These are phyloP conservation scores for Eriocheir sinensis DNA, from an alignment of 1,140 invertebrate genomes.

Conservation along the genomic window DNA sequence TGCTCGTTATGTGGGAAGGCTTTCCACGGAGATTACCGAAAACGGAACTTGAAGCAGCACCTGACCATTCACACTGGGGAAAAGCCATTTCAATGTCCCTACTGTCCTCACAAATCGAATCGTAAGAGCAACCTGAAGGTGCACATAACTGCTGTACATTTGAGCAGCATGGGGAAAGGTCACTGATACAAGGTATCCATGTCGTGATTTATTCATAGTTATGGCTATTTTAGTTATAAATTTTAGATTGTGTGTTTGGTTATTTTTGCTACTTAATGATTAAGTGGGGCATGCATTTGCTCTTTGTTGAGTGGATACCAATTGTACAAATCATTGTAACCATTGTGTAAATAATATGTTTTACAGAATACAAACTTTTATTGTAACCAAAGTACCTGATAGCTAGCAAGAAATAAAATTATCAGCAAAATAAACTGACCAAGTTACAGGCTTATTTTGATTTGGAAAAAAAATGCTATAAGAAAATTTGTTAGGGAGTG, in stretches of 20 bases:
- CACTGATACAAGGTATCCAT: slow-evolving; percentile 59
- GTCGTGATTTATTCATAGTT: slow-evolving; percentile 42
- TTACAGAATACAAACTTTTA: not conserved
- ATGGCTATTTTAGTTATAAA: slow-evolving; percentile 53
- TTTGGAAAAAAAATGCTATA: too few relatives aligned
- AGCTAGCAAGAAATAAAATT: not conserved
- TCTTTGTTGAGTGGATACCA: slow-evolving; percentile 11
- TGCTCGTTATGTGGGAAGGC: slow-evolving; percentile 82
- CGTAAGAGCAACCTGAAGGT: slow-evolving; percentile 89
- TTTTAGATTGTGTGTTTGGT: slow-evolving; percentile 32
- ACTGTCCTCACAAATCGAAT: slow-evolving; percentile 84
- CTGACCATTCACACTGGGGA: slow-evolving; percentile 93
- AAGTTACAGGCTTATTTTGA: not conserved
- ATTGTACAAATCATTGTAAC: slow-evolving; percentile 26
- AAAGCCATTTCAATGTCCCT: slow-evolving; percentile 91
- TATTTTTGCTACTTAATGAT: slow-evolving; percentile 43
- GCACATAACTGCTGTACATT: slow-evolving; percentile 82
- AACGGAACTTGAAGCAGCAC: slow-evolving; percentile 87
- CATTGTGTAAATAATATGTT: slow-evolving; percentile 24
- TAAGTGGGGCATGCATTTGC: not conserved
- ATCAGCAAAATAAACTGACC: not conserved
- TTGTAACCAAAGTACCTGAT: not conserved
- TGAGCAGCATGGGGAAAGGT: slow-evolving; percentile 45
- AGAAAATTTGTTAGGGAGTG: too few relatives aligned
- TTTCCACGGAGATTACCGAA: slow-evolving; percentile 84